These are phyloP conservation scores for Cyclargus thomasi DNA, from an alignment of 1,140 invertebrate genomes.

Conservation along the genomic window DNA sequence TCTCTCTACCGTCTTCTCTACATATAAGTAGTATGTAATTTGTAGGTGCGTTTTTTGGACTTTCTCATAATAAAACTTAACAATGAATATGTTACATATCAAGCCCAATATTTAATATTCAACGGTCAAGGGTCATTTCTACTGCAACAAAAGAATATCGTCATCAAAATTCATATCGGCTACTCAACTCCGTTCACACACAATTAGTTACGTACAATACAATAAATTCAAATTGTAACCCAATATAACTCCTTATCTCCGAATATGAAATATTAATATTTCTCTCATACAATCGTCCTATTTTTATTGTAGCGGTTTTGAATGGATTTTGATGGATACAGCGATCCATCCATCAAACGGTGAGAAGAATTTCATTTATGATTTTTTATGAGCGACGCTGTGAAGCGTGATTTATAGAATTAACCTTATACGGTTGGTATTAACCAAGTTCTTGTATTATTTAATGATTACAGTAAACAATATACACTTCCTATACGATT, in stretches of 20 bases:
- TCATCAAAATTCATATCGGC: slow-evolving; percentile 62
- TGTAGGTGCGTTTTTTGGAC: neutral
- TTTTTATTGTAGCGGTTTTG: slow-evolving; percentile 59
- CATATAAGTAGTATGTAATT: too few species aligned
- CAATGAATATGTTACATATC: slow-evolving; percentile 11
- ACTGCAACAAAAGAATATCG: slow-evolving; percentile 35
- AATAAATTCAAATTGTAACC: slow-evolving; percentile 60
- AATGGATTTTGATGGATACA: slow-evolving; percentile 15
- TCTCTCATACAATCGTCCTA: slow-evolving; percentile 48
- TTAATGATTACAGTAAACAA: neutral
- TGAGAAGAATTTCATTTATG: slow-evolving; percentile 4
- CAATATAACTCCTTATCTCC: slow-evolving; percentile 55
- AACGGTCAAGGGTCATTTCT: slow-evolving; percentile 18
- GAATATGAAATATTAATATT: slow-evolving; percentile 63
- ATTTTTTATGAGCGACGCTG: neutral
- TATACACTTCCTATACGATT: neutral
- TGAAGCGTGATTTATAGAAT: neutral
- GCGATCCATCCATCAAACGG: slow-evolving; percentile 7
- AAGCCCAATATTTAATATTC: slow-evolving; percentile 25
- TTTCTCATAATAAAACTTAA: neutral
- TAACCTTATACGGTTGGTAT: neutral
- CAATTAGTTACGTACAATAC: slow-evolving; percentile 67
- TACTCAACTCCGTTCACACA: slow-evolving; percentile 56
- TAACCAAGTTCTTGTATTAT: too few species aligned
- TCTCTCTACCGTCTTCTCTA: too few species aligned